phyloP scores from a whole-genome alignment of 1,140 invertebrate species.

The Helicoverpa zea region DNA sequence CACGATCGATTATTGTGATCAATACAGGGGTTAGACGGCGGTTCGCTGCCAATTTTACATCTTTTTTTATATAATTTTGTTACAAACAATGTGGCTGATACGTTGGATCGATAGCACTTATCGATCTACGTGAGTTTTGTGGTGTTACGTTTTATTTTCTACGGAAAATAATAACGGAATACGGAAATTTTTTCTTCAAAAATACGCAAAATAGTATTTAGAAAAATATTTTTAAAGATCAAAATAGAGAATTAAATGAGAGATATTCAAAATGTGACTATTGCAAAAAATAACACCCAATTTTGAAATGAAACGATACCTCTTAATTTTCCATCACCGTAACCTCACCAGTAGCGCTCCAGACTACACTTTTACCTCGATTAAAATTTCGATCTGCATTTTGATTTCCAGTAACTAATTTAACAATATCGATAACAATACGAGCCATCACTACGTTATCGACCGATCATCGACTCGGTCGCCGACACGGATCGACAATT shows the following conservation, averaged over 20 bases:
- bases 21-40: slow-evolving; percentile 84
- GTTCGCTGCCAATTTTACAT: slow-evolving; percentile 85
- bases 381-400: slow-evolving; percentile 2
- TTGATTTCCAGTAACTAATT: neutral
- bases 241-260: too few species aligned
- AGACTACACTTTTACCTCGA: neutral
- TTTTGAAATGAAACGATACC: too few species aligned
- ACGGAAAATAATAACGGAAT: too few species aligned
- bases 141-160: neutral
- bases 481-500: slow-evolving; percentile 84
- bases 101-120: slow-evolving; percentile 71
- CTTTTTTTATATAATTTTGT: slow-evolving; percentile 82
- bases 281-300: too few species aligned
- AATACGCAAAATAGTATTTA: too few species aligned
- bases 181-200: too few species aligned
- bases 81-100: slow-evolving; percentile 76
- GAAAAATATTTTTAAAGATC: too few species aligned
- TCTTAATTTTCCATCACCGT: neutral
- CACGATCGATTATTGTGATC: slow-evolving; percentile 86
- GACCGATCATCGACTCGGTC: slow-evolving; percentile 72
- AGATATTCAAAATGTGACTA: too few species aligned
- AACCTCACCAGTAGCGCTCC: neutral
- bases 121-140: neutral
- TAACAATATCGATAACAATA: slow-evolving; percentile 65
- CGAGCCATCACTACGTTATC: slow-evolving; percentile 71